Conservation (phyloP, 1,140 invertebrate species). For the Tyrophagus putrescentiae region DNA sequence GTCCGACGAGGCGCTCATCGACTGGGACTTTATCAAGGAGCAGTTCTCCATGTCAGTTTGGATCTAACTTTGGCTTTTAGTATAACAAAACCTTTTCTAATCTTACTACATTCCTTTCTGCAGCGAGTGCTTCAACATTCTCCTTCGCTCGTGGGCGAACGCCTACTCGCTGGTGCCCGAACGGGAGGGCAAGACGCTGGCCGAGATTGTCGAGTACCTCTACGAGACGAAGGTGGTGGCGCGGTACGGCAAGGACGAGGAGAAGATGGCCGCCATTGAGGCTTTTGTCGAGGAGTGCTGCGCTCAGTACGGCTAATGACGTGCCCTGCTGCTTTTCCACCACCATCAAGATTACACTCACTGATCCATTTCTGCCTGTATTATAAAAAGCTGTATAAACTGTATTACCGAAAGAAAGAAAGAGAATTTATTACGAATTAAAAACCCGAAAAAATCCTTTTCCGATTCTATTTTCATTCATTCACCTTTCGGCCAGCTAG, state of each 20-base stretch:
- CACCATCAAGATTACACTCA: not conserved
- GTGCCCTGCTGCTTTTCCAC: not conserved
- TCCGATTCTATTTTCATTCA: too few relatives aligned
- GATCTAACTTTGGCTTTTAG: not conserved
- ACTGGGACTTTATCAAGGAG: constrained; percentile 17
- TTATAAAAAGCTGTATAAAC: too few relatives aligned
- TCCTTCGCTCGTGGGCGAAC: not conserved
- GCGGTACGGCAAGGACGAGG: not conserved
- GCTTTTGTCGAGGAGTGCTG: not conserved
- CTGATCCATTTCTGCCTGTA: not conserved
- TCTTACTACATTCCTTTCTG: not conserved
- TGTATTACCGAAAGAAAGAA: too few relatives aligned
- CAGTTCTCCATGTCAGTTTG: constrained; percentile 7
- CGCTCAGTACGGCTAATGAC: not conserved
- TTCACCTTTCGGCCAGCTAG: too few relatives aligned
- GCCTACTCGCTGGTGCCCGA: not conserved
- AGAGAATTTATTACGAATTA: too few relatives aligned
- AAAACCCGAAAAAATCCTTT: too few relatives aligned
- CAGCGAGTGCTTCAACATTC: constrained; percentile 8
- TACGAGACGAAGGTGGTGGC: not conserved
- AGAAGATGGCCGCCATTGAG: not conserved
- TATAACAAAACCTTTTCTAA: not conserved
- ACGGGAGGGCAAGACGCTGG: not conserved
- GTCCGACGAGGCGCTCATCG: not conserved
- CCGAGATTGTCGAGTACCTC: not conserved